These are phyloP conservation scores for Iguana delicatissima DNA, from an alignment of 2,797 vertebrate species.

Conservation along the genomic window DNA sequence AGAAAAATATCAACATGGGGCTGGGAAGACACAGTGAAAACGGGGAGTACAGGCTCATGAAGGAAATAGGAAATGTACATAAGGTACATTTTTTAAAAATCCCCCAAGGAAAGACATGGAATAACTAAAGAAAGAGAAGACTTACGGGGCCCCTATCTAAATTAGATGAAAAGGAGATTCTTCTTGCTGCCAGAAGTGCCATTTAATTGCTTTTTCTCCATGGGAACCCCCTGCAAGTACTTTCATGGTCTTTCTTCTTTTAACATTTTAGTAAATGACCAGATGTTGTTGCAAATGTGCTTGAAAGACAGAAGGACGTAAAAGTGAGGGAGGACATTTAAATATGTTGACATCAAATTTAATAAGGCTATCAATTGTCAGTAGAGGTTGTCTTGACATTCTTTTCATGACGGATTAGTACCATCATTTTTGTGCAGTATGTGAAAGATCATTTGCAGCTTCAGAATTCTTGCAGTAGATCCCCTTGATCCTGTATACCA, in stretches of 20 bases:
- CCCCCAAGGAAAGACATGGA: slow-evolving; percentile 61
- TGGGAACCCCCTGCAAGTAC: accelerated
- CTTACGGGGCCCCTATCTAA: slow-evolving; percentile 53
- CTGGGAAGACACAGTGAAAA: slow-evolving; percentile 63
- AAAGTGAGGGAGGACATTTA: neutral
- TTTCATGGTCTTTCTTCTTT: slow-evolving; percentile 7
- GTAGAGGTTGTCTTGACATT: neutral
- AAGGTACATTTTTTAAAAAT: slow-evolving; percentile 67
- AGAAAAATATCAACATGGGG: slow-evolving; percentile 72
- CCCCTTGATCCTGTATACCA: neutral
- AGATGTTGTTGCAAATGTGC: neutral
- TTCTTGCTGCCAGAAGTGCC: slow-evolving; percentile 54
- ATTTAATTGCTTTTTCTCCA: slow-evolving; percentile 43
- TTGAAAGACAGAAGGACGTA: slow-evolving; percentile 14
- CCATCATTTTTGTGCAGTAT: neutral
- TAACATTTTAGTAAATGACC: slow-evolving; percentile 22
- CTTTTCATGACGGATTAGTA: neutral
- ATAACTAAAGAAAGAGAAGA: slow-evolving; percentile 54
- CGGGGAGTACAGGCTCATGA: slow-evolving; percentile 35
- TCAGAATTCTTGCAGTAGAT: neutral
- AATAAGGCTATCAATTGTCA: neutral
- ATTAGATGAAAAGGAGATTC: slow-evolving; percentile 66
- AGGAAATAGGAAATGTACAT: slow-evolving; percentile 66
- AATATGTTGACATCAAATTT: neutral
- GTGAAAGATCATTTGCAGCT: neutral